Evolutionary conservation across 1,140 invertebrate genomes (phyloP).

Genomic region (Tetragonula clypearis): DNA sequence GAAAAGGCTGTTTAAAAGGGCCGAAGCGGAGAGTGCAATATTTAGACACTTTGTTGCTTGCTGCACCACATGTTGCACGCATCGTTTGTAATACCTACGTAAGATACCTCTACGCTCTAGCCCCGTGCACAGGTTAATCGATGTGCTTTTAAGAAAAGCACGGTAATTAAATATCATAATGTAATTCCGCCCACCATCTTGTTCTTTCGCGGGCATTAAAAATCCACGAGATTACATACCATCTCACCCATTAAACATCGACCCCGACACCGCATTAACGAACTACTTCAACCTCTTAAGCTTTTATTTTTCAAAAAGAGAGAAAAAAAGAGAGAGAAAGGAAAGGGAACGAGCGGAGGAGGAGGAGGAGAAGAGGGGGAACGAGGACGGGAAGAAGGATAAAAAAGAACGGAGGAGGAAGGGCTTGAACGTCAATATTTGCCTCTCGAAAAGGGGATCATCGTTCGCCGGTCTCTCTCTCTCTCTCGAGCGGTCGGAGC

Average conservation of each 20-base stretch:
- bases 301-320: neutral
- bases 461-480: neutral
- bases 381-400: neutral
- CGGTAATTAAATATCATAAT: neutral
- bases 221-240: neutral
- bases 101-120: neutral
- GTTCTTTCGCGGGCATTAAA: neutral
- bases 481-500: neutral
- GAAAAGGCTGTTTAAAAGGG: neutral
- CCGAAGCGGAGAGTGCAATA: neutral
- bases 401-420: neutral
- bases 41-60: neutral
- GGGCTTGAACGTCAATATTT: conserved; percentile 13
- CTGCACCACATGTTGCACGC: too few species aligned
- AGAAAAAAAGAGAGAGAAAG: neutral
- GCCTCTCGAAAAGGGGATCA: neutral
- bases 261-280: neutral
- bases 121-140: too few species aligned
- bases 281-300: neutral
- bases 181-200: neutral
- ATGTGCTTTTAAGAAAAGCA: neutral
- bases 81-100: neutral
- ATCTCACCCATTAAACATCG: neutral
- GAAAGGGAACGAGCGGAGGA: too few species aligned
- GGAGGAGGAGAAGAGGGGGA: neutral